Evolutionary conservation across 2,888 invertebrate species (phyloP).

Genomic region (Ormyrus nitidulus): DNA sequence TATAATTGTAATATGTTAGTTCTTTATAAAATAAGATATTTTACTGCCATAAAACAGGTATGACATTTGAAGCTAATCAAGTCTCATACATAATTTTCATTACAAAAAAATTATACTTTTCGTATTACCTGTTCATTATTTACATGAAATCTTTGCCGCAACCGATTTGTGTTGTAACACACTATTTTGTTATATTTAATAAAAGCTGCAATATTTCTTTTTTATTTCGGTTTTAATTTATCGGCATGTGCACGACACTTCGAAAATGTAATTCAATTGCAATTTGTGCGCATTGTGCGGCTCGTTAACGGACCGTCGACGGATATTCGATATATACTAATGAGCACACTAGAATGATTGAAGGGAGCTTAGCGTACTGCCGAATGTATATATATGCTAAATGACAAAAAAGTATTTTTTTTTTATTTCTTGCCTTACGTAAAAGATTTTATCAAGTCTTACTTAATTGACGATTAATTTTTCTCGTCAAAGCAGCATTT

Average conservation of each 20-base stretch:
- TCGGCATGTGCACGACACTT: conserved; percentile 9
- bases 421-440: conserved; percentile 24
- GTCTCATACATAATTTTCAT: conserved; percentile 18
- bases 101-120: conserved; percentile 36
- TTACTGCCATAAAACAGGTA: conserved; percentile 26
- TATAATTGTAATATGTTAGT: conserved; percentile 22
- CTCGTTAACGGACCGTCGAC: conserved; percentile 47
- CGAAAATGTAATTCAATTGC: conserved; percentile 52
- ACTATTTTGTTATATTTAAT: conserved; percentile 8
- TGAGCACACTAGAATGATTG: not conserved
- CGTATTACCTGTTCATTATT: conserved; percentile 44
- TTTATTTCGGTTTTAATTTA: conserved; percentile 32
- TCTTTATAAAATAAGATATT: not conserved
- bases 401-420: conserved; percentile 12
- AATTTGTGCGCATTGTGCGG: conserved; percentile 36
- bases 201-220: conserved; percentile 37
- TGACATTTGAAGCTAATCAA: conserved; percentile 16
- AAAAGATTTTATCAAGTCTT: not conserved
- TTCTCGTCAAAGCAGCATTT: conserved; percentile 30
- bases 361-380: conserved; percentile 8
- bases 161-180: conserved; percentile 4
- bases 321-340: conserved; percentile 15
- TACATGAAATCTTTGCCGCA: conserved; percentile 27
- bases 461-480: conserved; percentile 24
- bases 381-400: conserved; percentile 7